A percentile compares a stretch with the other conserved stretches of the same genome.
Evolutionary conservation across 2,797 vertebrate species (phyloP).

Genomic region (Sebastes melanostomus): DNA sequence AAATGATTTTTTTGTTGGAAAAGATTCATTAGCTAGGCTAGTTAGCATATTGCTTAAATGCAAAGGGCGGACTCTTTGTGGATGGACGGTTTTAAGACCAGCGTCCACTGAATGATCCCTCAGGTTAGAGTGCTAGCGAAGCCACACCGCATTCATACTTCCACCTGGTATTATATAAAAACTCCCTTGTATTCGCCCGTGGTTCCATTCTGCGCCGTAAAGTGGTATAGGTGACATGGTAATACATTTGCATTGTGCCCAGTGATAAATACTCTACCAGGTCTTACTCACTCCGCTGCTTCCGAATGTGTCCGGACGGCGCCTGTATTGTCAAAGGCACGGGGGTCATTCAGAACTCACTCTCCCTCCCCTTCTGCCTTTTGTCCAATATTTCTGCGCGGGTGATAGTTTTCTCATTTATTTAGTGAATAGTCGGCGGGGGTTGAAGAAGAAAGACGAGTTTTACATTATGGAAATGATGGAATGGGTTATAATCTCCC

Average conservation of each 20-base stretch:
- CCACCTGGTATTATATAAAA: slow-evolving; percentile 66
- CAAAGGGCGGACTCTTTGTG: slow-evolving; percentile 43
- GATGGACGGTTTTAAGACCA: slow-evolving; percentile 35
- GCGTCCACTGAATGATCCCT: slow-evolving; percentile 65
- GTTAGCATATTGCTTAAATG: slow-evolving; percentile 65
- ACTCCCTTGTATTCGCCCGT: slow-evolving; percentile 62
- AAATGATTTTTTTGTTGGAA: slow-evolving; percentile 33
- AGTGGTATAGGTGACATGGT: slow-evolving; percentile 85
- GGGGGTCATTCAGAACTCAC: slow-evolving; percentile 82
- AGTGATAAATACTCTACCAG: slow-evolving; percentile 85
- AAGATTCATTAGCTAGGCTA: slow-evolving; percentile 37
- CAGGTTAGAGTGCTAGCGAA: slow-evolving; percentile 39
- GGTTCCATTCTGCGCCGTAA: slow-evolving; percentile 75
- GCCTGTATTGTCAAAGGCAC: slow-evolving; percentile 77
- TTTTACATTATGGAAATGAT: slow-evolving; percentile 88
- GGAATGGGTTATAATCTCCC: slow-evolving; percentile 85
- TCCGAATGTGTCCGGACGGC: slow-evolving; percentile 79
- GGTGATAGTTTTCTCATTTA: slow-evolving; percentile 88
- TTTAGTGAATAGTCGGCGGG: slow-evolving; percentile 84
- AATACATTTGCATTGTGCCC: slow-evolving; percentile 85
- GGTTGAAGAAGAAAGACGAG: slow-evolving; percentile 70
- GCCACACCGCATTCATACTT: slow-evolving; percentile 63
- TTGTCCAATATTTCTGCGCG: slow-evolving; percentile 81
- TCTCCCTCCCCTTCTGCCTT: slow-evolving; percentile 72
- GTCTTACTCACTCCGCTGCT: slow-evolving; percentile 82